A percentile compares a stretch with the other conserved stretches of the same genome.
These are phyloP conservation scores for Neosilurus mollespiculum DNA, from an alignment of 2,797 vertebrate species.

Conservation along the genomic window DNA sequence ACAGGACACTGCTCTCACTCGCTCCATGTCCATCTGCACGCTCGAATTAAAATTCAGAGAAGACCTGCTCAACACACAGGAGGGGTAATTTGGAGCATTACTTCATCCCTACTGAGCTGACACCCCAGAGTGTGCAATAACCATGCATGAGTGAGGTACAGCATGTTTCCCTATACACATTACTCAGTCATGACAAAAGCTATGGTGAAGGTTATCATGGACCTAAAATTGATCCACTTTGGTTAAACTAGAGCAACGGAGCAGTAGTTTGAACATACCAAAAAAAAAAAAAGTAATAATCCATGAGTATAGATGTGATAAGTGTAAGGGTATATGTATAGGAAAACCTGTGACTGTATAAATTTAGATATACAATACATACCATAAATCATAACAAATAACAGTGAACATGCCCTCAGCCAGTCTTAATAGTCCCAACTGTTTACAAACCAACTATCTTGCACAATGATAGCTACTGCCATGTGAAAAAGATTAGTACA, in stretches of 20 bases:
- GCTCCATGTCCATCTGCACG: conserved; percentile 63
- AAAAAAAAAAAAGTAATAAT: conserved; percentile 20
- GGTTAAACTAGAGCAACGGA: conserved; percentile 57
- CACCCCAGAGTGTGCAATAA: conserved; percentile 52
- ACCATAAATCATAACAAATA: not conserved
- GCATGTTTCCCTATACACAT: conserved; percentile 56
- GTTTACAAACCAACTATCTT: not conserved
- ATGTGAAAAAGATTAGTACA: no score
- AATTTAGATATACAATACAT: not conserved
- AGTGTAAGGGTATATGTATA: no score
- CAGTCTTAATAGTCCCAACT: not conserved
- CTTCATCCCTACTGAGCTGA: conserved; percentile 50
- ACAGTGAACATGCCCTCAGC: not conserved
- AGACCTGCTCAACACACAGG: conserved; percentile 57
- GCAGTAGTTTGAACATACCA: conserved; percentile 29
- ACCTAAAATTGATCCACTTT: conserved; percentile 71
- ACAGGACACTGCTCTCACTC: conserved; percentile 59
- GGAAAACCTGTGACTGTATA: not conserved
- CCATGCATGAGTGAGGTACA: conserved; percentile 51
- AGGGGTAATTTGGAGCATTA: conserved; percentile 42
- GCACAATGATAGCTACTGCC: not conserved
- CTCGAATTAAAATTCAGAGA: conserved; percentile 65
- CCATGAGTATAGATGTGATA: not conserved
- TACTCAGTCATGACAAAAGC: conserved; percentile 26
- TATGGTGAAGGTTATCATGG: conserved; percentile 51